These are phyloP conservation scores for Cataglyphis livida DNA, from an alignment of 2,888 invertebrate genomes.

Conservation along the genomic window DNA sequence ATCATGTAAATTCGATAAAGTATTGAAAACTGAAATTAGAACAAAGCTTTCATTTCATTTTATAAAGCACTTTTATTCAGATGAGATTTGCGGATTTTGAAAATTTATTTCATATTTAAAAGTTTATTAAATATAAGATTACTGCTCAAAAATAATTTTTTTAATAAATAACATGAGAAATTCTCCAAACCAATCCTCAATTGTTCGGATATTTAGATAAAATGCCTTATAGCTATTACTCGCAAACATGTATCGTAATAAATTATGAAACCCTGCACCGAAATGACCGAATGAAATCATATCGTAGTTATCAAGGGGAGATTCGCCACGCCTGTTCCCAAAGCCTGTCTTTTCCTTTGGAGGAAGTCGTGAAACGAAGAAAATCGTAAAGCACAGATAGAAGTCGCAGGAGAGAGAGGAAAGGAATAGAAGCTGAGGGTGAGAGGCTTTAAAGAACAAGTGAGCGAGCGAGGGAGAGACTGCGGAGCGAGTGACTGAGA, in stretches of 20 bases:
- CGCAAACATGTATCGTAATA: background rate
- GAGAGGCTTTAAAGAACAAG: slow-evolving; percentile 61
- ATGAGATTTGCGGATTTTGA: background rate
- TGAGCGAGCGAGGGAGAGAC: slow-evolving; percentile 59
- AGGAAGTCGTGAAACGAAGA: slow-evolving; percentile 67
- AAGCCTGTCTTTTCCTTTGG: slow-evolving; percentile 67
- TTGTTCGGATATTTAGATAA: background rate
- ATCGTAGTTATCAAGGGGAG: slow-evolving; percentile 35
- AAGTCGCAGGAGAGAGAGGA: slow-evolving; percentile 52
- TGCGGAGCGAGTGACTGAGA: slow-evolving; percentile 57
- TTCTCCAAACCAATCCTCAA: background rate
- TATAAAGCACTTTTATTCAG: background rate
- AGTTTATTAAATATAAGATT: background rate
- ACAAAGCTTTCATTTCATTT: background rate
- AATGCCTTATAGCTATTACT: background rate
- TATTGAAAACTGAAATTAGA: background rate
- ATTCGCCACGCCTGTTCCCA: slow-evolving; percentile 59
- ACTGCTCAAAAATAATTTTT: background rate
- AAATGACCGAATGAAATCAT: slow-evolving; percentile 43
- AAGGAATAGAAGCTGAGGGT: slow-evolving; percentile 54
- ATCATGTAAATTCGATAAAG: background rate
- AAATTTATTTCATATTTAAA: background rate
- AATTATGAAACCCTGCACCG: slow-evolving; percentile 7
- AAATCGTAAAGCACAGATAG: slow-evolving; percentile 63
- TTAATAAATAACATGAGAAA: background rate